Conservation (phyloP, 2,888 invertebrate species). For the Lomographa bimaculata region DNA sequence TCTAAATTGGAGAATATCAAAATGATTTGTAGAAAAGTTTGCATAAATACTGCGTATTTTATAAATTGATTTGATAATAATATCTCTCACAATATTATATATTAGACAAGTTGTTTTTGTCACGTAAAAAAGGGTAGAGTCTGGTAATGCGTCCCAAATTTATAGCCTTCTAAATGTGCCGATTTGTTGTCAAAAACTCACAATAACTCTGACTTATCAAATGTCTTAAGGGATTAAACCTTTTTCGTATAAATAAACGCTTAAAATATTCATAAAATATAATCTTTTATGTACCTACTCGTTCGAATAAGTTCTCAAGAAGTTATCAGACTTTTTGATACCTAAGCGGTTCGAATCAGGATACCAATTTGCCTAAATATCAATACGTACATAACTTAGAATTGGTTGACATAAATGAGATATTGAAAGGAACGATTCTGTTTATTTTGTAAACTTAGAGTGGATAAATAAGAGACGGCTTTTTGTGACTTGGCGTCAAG, state of each 20-base stretch:
- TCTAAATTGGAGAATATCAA: too few species aligned
- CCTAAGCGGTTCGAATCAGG: constrained; percentile 7
- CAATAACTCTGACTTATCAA: constrained; percentile 14
- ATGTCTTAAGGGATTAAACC: constrained; percentile 3
- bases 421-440: constrained; percentile 1
- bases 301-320: constrained; percentile 19
- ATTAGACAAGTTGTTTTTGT: constrained; percentile 4
- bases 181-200: constrained; percentile 19
- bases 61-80: too few species aligned
- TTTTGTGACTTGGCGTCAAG: constrained; percentile 1
- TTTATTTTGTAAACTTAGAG: background rate
- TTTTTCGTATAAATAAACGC: constrained; percentile 5
- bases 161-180: constrained; percentile 20
- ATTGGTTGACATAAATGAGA: constrained; percentile 1
- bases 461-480: background rate
- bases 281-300: background rate
- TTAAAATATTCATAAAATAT: background rate
- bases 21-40: too few species aligned
- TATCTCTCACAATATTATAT: too few species aligned
- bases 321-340: constrained; percentile 16
- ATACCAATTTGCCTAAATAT: constrained; percentile 9
- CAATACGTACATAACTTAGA: background rate
- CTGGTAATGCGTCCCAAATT: constrained; percentile 14
- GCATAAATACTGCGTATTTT: too few species aligned
- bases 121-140: constrained; percentile 2